Conservation (phyloP, 2,113 vertebrate genomes). For the Petromus typicus region DNA sequence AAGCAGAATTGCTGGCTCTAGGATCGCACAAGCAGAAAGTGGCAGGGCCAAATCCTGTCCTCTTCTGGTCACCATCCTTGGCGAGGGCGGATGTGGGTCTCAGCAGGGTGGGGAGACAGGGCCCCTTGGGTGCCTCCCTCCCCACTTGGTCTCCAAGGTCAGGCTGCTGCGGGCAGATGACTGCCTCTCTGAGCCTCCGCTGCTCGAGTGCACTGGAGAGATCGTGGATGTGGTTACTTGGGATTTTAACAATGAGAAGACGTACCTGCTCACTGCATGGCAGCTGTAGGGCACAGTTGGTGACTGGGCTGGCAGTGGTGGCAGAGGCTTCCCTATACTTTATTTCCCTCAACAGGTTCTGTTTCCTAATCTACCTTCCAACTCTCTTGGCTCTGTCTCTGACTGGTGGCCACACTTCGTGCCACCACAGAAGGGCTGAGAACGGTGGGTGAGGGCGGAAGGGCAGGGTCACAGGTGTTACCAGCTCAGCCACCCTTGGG, state of each 20-base stretch:
- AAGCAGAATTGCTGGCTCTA: background rate
- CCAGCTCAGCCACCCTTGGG: background rate
- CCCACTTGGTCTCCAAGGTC: too few species aligned
- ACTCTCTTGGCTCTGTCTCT: background rate
- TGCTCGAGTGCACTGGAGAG: background rate
- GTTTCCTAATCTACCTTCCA: background rate
- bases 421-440: background rate
- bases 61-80: background rate
- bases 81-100: accelerated
- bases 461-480: background rate
- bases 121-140: too few species aligned
- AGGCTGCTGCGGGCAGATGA: accelerated
- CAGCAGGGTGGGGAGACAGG: background rate
- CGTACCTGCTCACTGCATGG: background rate
- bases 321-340: background rate
- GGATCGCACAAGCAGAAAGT: background rate
- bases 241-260: background rate
- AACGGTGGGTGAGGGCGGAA: background rate
- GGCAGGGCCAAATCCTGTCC: background rate
- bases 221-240: background rate
- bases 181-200: background rate
- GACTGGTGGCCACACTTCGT: background rate
- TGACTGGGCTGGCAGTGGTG: too few species aligned
- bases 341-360: background rate
- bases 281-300: background rate